A percentile compares a stretch with the other conserved stretches of the same genome.
Conservation (phyloP, 1,140 invertebrate species). For the Drosophila kohkoa region DNA sequence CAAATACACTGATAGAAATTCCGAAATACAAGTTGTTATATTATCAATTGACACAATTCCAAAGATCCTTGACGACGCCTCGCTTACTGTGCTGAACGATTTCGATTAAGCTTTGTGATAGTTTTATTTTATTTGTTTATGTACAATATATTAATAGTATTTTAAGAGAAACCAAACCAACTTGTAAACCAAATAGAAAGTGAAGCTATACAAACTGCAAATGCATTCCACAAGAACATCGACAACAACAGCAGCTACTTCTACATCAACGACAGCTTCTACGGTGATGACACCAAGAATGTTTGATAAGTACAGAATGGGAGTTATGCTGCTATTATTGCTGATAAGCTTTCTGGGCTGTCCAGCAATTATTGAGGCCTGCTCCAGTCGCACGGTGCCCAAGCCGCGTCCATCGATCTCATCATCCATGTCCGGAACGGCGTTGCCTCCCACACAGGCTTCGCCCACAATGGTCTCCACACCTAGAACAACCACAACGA, state of each 20-base stretch:
- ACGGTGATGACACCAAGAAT: constrained; percentile 24
- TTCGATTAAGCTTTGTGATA: constrained; percentile 64
- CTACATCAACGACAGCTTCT: constrained; percentile 23
- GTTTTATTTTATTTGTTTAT: constrained; percentile 45
- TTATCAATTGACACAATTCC: constrained; percentile 44
- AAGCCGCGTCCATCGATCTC: constrained; percentile 88
- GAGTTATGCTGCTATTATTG: constrained; percentile 46
- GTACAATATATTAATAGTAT: constrained; percentile 29
- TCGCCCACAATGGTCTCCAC: constrained; percentile 49
- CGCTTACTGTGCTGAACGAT: constrained; percentile 42
- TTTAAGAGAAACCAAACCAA: constrained; percentile 52
- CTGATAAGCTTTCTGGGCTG: constrained; percentile 53
- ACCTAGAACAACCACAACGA: constrained; percentile 87
- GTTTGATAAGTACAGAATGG: constrained; percentile 53
- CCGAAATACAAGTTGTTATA: constrained; percentile 5
- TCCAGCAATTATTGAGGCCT: constrained; percentile 87
- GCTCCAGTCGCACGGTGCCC: constrained; percentile 93
- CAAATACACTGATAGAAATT: constrained; percentile 21
- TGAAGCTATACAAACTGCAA: constrained; percentile 38
- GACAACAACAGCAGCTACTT: constrained; percentile 18
- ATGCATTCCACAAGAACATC: constrained; percentile 50
- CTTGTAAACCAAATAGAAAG: constrained; percentile 42
- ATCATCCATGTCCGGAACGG: constrained; percentile 71
- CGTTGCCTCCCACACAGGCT: constrained; percentile 84
- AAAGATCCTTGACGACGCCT: constrained; percentile 70